Evolutionary conservation across 2,797 vertebrate species (phyloP).

Genomic region (Iguana delicatissima): DNA sequence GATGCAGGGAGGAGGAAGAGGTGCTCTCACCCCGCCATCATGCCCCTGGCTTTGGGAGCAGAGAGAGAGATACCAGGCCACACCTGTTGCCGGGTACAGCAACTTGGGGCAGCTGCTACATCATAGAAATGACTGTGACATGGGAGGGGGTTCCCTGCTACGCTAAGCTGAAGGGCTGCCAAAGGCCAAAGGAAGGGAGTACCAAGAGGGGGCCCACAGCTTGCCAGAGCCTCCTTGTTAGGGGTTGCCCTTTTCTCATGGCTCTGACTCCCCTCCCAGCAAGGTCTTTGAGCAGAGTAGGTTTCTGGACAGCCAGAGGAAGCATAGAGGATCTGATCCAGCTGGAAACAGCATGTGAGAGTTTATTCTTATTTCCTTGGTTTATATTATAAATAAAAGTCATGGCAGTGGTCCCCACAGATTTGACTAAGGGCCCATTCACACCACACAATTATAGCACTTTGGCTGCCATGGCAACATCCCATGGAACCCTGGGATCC

Average conservation of each 20-base stretch:
- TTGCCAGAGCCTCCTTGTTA: too few relatives aligned
- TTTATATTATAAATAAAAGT: too few relatives aligned
- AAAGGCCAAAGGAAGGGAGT: neutral
- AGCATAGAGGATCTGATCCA: too few relatives aligned
- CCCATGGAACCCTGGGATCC: too few relatives aligned
- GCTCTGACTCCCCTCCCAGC: neutral
- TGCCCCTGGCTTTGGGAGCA: neutral
- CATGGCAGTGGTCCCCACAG: too few relatives aligned
- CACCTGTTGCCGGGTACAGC: too few relatives aligned
- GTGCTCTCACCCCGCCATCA: neutral
- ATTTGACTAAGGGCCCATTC: too few relatives aligned
- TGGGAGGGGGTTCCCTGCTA: neutral
- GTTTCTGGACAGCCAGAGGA: neutral
- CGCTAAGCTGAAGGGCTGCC: neutral
- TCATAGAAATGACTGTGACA: conserved; percentile 36
- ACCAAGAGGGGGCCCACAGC: neutral
- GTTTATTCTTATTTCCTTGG: too few relatives aligned
- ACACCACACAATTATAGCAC: too few relatives aligned
- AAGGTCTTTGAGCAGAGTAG: neutral
- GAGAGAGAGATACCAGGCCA: neutral
- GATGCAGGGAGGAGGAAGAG: neutral
- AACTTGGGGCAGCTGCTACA: neutral
- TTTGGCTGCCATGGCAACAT: too few relatives aligned
- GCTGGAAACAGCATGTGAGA: too few relatives aligned
- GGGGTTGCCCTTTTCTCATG: neutral